Percentiles rank a stretch among this genome's conserved stretches.
Evolutionary conservation across 2,113 vertebrate genomes (phyloP).

Genomic region (Corydoras maculifer): DNA sequence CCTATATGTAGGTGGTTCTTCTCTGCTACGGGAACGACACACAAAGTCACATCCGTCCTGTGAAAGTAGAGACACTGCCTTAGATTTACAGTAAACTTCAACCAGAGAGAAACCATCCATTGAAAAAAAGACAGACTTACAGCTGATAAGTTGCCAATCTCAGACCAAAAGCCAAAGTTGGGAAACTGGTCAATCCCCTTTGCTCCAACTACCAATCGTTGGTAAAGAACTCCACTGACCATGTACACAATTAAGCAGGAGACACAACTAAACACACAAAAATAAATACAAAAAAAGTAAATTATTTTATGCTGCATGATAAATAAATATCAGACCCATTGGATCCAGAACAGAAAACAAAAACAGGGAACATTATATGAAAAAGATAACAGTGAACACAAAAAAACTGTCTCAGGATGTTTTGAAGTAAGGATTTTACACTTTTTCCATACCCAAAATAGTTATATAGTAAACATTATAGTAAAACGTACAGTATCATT

Average conservation of each 20-base stretch:
- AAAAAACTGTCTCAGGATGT: too few species aligned
- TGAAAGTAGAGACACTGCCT: not conserved
- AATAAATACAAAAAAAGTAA: not conserved
- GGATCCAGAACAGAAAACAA: too few species aligned
- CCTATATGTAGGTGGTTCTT: conserved; percentile 71
- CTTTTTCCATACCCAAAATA: too few species aligned
- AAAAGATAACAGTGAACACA: too few species aligned
- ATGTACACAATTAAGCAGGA: conserved; percentile 79
- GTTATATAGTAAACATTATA: too few species aligned
- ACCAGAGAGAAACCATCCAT: not conserved
- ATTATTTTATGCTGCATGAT: too few species aligned
- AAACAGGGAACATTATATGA: too few species aligned
- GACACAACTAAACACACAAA: conserved; percentile 28
- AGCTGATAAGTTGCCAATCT: conserved; percentile 86
- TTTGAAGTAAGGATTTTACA: too few species aligned
- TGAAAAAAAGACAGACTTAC: conserved; percentile 53
- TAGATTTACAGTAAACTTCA: not conserved
- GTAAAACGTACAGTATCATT: too few species aligned
- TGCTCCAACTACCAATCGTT: conserved; percentile 86
- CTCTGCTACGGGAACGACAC: conserved; percentile 77
- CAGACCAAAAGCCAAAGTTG: conserved; percentile 87
- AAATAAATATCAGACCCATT: too few species aligned
- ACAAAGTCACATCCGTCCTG: conserved; percentile 97
- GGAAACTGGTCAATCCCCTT: conserved; percentile 96
- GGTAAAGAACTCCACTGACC: conserved; percentile 88